A percentile compares a stretch with the other conserved stretches of the same genome.
Conservation (phyloP, 2,113 vertebrate species). For the Colinus virginianus region DNA sequence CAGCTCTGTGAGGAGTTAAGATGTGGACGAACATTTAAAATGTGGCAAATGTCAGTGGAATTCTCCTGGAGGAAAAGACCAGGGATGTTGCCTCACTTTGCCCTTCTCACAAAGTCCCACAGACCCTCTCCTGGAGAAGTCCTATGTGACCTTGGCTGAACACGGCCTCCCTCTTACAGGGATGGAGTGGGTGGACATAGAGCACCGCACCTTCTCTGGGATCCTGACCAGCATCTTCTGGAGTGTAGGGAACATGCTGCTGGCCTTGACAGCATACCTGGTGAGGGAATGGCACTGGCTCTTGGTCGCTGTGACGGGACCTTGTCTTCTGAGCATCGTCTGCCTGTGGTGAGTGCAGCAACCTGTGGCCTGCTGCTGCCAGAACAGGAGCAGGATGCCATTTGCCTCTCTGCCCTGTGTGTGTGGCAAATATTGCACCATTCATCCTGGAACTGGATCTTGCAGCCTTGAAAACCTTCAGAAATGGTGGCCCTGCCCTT, state of each 20-base stretch:
- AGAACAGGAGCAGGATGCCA: neutral
- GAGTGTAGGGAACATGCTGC: slow-evolving; percentile 83
- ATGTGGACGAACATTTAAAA: neutral
- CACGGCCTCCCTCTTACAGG: neutral
- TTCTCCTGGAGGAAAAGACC: neutral
- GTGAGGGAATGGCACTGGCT: slow-evolving; percentile 88
- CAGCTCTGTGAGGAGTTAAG: neutral
- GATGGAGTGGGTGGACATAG: slow-evolving; percentile 85
- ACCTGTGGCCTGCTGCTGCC: neutral
- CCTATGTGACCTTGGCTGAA: neutral
- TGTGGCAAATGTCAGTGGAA: fast-evolving
- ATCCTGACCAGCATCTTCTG: slow-evolving; percentile 82
- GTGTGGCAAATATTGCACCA: fast-evolving
- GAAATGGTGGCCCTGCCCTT: neutral
- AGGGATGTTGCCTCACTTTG: neutral
- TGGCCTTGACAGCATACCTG: slow-evolving; percentile 81
- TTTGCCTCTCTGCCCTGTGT: neutral
- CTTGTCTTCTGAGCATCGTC: slow-evolving; percentile 79
- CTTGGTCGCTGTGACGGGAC: slow-evolving; percentile 79
- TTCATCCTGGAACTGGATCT: neutral
- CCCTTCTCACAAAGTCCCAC: neutral
- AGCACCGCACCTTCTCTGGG: slow-evolving; percentile 81
- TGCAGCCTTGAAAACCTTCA: neutral
- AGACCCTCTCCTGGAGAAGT: neutral
- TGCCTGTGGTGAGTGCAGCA: slow-evolving; percentile 82